A percentile compares a stretch with the other conserved stretches of the same genome.
Conservation (phyloP, 2,113 vertebrate species). For the Chelonoidis abingdonii region DNA sequence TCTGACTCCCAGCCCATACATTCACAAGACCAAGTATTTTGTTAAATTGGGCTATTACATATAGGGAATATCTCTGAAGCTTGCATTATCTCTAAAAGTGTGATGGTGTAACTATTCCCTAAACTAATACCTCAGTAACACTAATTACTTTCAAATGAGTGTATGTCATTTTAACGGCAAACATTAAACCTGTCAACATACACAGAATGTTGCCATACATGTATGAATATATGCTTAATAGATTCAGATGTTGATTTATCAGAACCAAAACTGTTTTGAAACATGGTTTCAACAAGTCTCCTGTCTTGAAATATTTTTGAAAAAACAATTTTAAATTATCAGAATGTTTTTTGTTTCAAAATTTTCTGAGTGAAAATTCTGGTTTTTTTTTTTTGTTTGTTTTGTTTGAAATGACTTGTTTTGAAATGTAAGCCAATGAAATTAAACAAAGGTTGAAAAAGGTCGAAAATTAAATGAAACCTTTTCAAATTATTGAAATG, state of each 20-base stretch:
- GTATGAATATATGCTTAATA: not conserved
- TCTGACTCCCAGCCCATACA: not conserved
- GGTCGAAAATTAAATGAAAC: not conserved
- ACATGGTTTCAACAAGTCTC: no score
- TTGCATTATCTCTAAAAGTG: not conserved
- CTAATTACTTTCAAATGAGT: not conserved
- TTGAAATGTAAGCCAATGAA: no score
- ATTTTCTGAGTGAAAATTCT: no score
- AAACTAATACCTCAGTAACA: not conserved
- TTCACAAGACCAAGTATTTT: not conserved
- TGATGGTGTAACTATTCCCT: fast-evolving
- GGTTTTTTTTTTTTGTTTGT: no score
- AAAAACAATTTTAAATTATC: no score
- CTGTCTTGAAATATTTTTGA: no score
- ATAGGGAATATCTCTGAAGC: not conserved
- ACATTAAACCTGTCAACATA: fast-evolving
- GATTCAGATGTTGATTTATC: no score
- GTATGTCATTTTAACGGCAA: fast-evolving
- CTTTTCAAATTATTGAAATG: not conserved
- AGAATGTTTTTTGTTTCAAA: no score
- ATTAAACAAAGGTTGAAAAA: not conserved
- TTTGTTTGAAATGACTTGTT: no score
- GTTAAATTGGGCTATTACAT: not conserved
- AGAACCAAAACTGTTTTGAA: no score
- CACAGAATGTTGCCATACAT: not conserved